Percentiles rank a stretch among this genome's conserved stretches.
These are phyloP conservation scores for Drosophila lacertosa DNA, from an alignment of 1,140 invertebrate genomes.

Conservation along the genomic window DNA sequence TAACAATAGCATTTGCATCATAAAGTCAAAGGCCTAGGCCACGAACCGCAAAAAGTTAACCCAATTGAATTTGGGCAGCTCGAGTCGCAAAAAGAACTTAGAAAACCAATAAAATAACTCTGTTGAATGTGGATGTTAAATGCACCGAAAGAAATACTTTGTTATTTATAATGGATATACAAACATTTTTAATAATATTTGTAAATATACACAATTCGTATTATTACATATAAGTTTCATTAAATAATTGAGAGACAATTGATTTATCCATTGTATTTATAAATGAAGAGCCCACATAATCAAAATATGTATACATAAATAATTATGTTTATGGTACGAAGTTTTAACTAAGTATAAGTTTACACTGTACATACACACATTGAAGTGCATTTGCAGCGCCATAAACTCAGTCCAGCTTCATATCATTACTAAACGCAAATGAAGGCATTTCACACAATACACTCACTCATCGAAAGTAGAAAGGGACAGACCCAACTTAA, in stretches of 20 bases:
- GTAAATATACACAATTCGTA: not conserved
- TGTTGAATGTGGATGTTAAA: constrained; percentile 10
- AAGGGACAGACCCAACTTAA: constrained; percentile 56
- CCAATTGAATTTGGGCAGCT: constrained; percentile 52
- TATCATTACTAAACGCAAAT: constrained; percentile 63
- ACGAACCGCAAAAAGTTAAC: constrained; percentile 61
- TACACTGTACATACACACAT: not conserved
- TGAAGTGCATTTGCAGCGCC: constrained; percentile 22
- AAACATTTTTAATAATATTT: too few species aligned
- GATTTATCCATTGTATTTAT: too few species aligned
- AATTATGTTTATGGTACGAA: not conserved
- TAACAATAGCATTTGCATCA: constrained; percentile 48
- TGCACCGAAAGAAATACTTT: constrained; percentile 25
- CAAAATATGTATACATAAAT: too few species aligned
- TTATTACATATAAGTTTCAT: constrained; percentile 4
- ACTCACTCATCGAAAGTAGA: constrained; percentile 8
- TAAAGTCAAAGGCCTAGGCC: constrained; percentile 38
- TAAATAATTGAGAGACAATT: constrained; percentile 21
- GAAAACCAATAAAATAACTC: constrained; percentile 15
- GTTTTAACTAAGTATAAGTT: not conserved
- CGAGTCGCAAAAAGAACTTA: constrained; percentile 2
- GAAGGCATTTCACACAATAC: constrained; percentile 60
- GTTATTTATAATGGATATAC: not conserved
- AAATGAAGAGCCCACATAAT: not conserved
- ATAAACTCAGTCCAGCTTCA: constrained; percentile 18